Conservation (phyloP, 2,113 vertebrate genomes). For the Excalfactoria chinensis region DNA sequence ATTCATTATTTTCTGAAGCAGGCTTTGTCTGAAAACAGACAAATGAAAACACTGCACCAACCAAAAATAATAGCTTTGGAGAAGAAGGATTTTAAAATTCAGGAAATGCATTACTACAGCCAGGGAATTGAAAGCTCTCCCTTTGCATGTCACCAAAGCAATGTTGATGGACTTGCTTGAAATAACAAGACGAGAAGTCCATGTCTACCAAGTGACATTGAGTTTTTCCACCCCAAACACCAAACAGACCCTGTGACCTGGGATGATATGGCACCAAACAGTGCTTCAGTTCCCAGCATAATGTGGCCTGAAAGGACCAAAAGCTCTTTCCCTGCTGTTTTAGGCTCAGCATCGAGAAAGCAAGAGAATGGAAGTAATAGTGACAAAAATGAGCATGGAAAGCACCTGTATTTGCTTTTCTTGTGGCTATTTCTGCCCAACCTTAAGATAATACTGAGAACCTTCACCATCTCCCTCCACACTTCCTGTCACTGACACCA, state of each 20-base stretch:
- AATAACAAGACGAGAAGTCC: background rate
- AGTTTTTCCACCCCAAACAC: background rate
- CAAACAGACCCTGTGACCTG: background rate
- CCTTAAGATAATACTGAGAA: background rate
- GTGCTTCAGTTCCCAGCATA: background rate
- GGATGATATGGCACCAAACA: background rate
- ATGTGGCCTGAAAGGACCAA: background rate
- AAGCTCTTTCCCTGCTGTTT: constrained; percentile 17
- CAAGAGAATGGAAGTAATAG: background rate
- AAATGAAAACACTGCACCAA: constrained; percentile 38
- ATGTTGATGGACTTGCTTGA: background rate
- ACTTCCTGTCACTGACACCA: background rate
- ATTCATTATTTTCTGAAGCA: constrained; percentile 16
- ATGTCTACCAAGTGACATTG: background rate
- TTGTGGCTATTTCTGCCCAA: background rate
- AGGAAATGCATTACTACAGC: background rate
- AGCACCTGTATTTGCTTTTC: constrained; percentile 22
- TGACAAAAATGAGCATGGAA: background rate
- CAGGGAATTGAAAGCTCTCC: background rate
- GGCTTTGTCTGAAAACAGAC: constrained; percentile 18
- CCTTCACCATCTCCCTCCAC: background rate
- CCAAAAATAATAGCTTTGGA: constrained; percentile 16
- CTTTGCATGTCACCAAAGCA: background rate
- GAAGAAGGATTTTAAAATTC: constrained; percentile 5
- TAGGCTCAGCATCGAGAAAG: background rate